phyloP scores from a whole-genome alignment of 2,797 vertebrate genomes.

The Sebastes diaconus region DNA sequence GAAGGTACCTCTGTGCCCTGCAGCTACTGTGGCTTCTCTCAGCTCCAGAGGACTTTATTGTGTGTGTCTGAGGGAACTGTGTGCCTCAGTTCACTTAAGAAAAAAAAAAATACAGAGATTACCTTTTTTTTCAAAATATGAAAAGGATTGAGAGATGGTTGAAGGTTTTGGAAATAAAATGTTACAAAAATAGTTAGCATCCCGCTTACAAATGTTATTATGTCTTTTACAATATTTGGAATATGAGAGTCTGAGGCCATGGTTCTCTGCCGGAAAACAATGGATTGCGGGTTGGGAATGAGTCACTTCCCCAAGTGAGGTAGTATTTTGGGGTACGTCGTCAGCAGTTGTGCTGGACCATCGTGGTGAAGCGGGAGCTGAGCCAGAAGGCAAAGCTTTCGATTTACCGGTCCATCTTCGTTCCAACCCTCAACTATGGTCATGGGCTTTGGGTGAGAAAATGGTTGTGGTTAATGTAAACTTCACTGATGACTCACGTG shows the following conservation, averaged over 20 bases:
- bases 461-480: too few relatives aligned
- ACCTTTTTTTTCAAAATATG: background rate
- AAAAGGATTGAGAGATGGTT: background rate
- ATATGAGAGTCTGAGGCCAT: background rate
- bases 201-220: background rate
- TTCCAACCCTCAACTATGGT: background rate
- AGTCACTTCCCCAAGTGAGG: too few relatives aligned
- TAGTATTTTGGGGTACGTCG: too few relatives aligned
- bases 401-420: background rate
- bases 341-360: accelerated
- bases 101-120: background rate
- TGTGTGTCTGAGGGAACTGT: background rate
- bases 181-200: background rate
- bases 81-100: background rate
- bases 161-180: background rate
- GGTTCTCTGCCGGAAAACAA: too few relatives aligned
- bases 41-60: background rate
- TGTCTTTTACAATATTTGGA: background rate
- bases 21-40: background rate
- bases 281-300: accelerated
- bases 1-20: background rate
- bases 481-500: too few relatives aligned
- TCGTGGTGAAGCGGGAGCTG: too few relatives aligned
- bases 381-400: too few relatives aligned
- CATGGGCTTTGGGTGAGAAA: background rate